Evolutionary conservation across 2,113 vertebrate genomes (phyloP).

Genomic region (Orcinus orca): DNA sequence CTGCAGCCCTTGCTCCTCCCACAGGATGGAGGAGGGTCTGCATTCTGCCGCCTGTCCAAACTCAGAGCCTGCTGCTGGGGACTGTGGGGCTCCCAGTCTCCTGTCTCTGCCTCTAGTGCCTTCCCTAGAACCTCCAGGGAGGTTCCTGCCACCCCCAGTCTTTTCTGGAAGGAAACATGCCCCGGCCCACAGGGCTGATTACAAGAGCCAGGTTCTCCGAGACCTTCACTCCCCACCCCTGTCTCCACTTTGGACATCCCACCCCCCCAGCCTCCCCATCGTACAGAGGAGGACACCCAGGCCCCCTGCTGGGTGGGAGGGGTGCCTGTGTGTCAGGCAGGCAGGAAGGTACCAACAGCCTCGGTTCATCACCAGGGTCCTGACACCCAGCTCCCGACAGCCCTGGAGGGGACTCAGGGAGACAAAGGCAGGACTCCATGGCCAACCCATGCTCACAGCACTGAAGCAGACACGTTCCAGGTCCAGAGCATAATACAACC

Average conservation of each 20-base stretch:
- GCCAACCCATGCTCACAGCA: rapidly evolving
- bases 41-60: neutral
- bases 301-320: rapidly evolving
- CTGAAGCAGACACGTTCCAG: rapidly evolving
- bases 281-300: neutral
- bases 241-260: neutral
- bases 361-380: neutral
- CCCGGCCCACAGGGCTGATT: too few relatives aligned
- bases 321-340: neutral
- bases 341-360: neutral
- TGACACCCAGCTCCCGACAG: neutral
- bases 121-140: neutral
- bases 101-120: neutral
- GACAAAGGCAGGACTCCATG: neutral
- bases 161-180: neutral
- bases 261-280: neutral
- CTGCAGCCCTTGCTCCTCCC: neutral
- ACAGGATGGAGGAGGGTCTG: neutral
- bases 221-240: too few relatives aligned
- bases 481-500: neutral
- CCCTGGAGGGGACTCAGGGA: neutral
- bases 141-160: neutral
- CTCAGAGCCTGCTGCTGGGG: neutral
- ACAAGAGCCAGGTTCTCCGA: neutral
- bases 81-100: neutral